Evolutionary conservation across 2,797 vertebrate species (phyloP), one percentile per base, ranked within the genome.

Genomic region (Tragopan temminckii): DNA sequence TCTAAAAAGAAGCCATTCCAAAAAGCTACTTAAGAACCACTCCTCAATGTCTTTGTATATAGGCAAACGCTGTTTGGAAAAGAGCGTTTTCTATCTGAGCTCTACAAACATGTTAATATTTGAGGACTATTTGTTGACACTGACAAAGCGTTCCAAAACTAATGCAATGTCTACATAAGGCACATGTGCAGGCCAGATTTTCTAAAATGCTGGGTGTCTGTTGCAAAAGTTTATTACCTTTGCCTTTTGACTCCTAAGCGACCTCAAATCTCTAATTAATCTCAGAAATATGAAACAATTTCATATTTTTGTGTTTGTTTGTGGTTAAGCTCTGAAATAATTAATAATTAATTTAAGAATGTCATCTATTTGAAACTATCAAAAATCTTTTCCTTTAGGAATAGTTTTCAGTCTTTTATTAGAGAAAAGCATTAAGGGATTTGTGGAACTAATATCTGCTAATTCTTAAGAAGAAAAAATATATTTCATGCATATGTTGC

Each of bases 371-470:
- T 88, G 50, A 92, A 89, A 88, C 31, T 48, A 85, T n/a, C 35
- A 40, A 66, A 87, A 68, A 43, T 11, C n/a, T 90, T 80, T 87
- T 90, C 42, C 35, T 85, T 82, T 85, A 83, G 86, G 52, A 93
- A 72, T 89, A 81, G 67, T 69, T 92, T 91, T 89, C 72, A 94
- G 23, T 75, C 81, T 90, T 38, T 85, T 69, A 72, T 59, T 79
- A 71, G 45, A 87, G 46, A 74, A 7, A 69, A 48, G 36, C 15
- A 84, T 79, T 24, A 75, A 91, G 23, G 58, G 14, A 43, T 62
- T 81, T 71, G 70, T 79, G 72, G 69, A 80, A 83, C 35, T 50
- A 96, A 88, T 23, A 90, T 91, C 93, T 88, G 91, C 57, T 77
- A 87, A 89, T 53, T 87, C 52, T 89, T 80, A 71, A 74, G 57